Evolutionary conservation across 1,140 invertebrate genomes (phyloP), one percentile per base, ranked within the genome.

Genomic region (Papilio polytes): DNA sequence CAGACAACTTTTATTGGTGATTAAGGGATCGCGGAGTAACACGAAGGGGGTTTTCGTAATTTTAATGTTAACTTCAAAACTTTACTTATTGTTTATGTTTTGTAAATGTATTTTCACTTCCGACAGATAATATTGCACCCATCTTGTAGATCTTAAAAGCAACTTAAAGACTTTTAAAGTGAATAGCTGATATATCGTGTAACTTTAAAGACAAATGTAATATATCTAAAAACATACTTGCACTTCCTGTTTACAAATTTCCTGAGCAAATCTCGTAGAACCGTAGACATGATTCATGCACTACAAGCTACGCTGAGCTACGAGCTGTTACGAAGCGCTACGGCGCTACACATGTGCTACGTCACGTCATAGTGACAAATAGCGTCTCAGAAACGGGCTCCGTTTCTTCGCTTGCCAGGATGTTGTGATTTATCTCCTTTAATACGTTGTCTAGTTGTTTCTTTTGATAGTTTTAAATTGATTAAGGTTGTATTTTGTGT

Each of bases 1-100:
- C 76, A 81, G 53, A 31, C 77, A 74, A 82, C 76, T 82, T 82
- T 79, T 82, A 82, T 79, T 82, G 81, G 77, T 82, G 81, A 82
- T 82, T 82, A 78, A 78, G 70, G 53, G 77, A 66, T 66, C 77
- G 56, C 56, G n/a, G 76, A 66, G 59, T 44, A 15, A 44, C 31
- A n/a, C 44, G 36, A 78, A 78, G 56, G 77, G 77, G 56, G 77
- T 78, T 78, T 78, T 59, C 77, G 66, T 78, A 46, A 78, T 77
- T 53, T 53, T 70, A 70, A 70, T 36, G 63, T 36, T 63, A 63
- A 70, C 63, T 70, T 70, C 26, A 63, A 77, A 70, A 74, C 48
- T 20, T 72, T 77, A 18, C 1, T 78, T 73, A 81, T 81, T 77
- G 66, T 56, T 81, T 78, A 44, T 26, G 22, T 81, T 74, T 51